A percentile compares a stretch with the other conserved stretches of the same genome.
phyloP scores from a whole-genome alignment of 2,797 vertebrate species.

The Yasuhikotakia modesta region DNA sequence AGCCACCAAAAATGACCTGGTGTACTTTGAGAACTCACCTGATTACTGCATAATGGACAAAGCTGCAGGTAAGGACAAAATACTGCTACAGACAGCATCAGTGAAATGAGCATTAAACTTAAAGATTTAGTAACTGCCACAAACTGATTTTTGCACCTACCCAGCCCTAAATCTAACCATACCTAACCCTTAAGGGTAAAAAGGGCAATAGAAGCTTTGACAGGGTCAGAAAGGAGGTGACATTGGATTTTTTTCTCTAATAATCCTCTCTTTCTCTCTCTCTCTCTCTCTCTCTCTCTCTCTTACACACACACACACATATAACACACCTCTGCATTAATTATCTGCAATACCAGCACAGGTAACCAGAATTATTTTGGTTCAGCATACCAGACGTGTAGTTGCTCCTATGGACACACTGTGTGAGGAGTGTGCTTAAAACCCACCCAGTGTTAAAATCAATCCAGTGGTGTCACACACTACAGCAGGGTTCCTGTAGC shows the following conservation, averaged over 20 bases:
- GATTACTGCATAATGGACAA: constrained; percentile 98
- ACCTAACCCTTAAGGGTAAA: constrained; percentile 43
- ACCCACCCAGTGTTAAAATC: background rate
- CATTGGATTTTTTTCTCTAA: constrained; percentile 50
- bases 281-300: no score
- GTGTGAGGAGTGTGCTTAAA: no score
- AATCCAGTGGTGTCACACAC: background rate
- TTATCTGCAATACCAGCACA: constrained; percentile 12
- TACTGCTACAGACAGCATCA: background rate
- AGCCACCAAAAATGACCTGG: constrained; percentile 90
- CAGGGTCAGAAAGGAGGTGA: constrained; percentile 55
- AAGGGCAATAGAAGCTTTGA: constrained; percentile 47
- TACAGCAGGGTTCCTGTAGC: constrained; percentile 2
- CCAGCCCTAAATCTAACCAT: constrained; percentile 42
- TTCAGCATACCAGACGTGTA: background rate
- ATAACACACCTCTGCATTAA: constrained; percentile 26
- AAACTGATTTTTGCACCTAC: constrained; percentile 57
- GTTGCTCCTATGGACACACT: no score
- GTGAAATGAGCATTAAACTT: background rate
- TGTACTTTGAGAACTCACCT: constrained; percentile 98
- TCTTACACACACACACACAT: no score
- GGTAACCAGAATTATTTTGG: background rate
- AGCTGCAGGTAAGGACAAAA: constrained; percentile 83
- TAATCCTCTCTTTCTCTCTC: constrained; percentile 58
- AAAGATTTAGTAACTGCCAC: constrained; percentile 24